Conservation (phyloP, 2,113 vertebrate genomes). For the Genyomyrus donnyi region DNA sequence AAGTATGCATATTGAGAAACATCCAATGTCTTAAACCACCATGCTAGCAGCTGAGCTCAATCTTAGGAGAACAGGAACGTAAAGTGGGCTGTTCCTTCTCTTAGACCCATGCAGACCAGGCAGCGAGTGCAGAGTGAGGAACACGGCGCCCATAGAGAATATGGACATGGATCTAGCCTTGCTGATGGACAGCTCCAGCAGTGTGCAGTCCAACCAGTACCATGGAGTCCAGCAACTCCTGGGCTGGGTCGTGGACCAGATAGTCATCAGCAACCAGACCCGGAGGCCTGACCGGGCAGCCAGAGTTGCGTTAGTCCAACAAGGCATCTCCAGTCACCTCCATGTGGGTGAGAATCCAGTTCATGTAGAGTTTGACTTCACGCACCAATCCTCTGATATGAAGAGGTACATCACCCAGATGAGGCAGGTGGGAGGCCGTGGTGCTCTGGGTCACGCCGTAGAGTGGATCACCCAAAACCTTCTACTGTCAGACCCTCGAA, state of each 20-base stretch:
- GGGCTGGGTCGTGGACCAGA: constrained; percentile 57
- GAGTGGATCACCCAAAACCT: constrained; percentile 60
- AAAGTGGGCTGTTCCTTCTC: not conserved
- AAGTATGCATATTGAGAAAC: not conserved
- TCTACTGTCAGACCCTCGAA: constrained; percentile 53
- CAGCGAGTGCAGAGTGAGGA: constrained; percentile 41
- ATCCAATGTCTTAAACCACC: not conserved
- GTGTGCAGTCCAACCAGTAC: constrained; percentile 57
- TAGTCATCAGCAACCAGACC: constrained; percentile 58
- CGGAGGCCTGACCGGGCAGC: constrained; percentile 21
- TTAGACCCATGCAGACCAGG: constrained; percentile 67
- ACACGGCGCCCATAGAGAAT: constrained; percentile 9
- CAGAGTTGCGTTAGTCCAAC: constrained; percentile 65
- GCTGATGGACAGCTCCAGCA: constrained; percentile 68
- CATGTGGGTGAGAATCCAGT: constrained; percentile 34
- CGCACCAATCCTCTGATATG: constrained; percentile 53
- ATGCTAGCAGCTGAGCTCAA: not conserved
- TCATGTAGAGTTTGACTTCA: constrained; percentile 61
- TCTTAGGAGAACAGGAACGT: not conserved
- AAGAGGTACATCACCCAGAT: constrained; percentile 55
- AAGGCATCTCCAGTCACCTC: constrained; percentile 47
- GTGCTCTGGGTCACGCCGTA: constrained; percentile 58
- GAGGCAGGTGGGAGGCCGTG: constrained; percentile 53
- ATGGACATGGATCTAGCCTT: constrained; percentile 67
- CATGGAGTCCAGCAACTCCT: constrained; percentile 60